Evolutionary conservation across 2,888 invertebrate species (phyloP).

Genomic region (Bembecia ichneumoniformis): DNA sequence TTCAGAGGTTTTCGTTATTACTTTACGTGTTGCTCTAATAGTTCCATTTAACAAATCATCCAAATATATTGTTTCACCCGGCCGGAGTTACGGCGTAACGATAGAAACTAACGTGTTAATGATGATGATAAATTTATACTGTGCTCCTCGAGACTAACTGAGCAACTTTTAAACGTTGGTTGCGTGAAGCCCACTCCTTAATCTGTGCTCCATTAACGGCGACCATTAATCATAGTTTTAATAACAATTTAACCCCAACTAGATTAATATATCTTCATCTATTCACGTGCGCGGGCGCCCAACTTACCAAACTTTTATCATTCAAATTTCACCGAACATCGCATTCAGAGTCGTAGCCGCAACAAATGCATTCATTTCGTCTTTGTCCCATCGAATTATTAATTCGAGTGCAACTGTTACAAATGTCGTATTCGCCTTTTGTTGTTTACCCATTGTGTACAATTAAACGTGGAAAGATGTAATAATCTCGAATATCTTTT

Average conservation of each 20-base stretch:
- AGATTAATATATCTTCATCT: conserved; percentile 71
- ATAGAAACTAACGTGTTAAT: conserved; percentile 34
- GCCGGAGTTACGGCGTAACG: conserved; percentile 18
- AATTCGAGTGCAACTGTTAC: conserved; percentile 61
- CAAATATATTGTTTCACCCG: conserved; percentile 21
- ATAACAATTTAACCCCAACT: conserved; percentile 71
- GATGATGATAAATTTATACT: conserved; percentile 64
- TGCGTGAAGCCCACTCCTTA: conserved; percentile 62
- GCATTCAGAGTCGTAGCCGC: conserved; percentile 51
- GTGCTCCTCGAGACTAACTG: conserved; percentile 46
- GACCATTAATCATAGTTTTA: conserved; percentile 71
- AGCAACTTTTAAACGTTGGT: conserved; percentile 49
- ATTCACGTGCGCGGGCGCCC: conserved; percentile 39
- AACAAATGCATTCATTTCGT: conserved; percentile 43
- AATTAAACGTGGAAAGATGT: conserved; percentile 68
- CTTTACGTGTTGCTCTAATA: conserved; percentile 8
- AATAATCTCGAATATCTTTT: conserved; percentile 66
- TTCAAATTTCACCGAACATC: conserved; percentile 50
- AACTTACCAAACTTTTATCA: conserved; percentile 55
- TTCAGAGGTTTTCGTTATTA: background rate
- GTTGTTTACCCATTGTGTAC: conserved; percentile 66
- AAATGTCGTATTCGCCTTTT: conserved; percentile 52
- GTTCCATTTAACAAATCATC: conserved; percentile 30
- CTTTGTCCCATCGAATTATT: conserved; percentile 27
- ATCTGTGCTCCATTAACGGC: conserved; percentile 63